Evolutionary conservation across 2,797 vertebrate genomes (phyloP), one percentile per base, ranked within the genome.

Genomic region (Chaetodon trifasciatus): DNA sequence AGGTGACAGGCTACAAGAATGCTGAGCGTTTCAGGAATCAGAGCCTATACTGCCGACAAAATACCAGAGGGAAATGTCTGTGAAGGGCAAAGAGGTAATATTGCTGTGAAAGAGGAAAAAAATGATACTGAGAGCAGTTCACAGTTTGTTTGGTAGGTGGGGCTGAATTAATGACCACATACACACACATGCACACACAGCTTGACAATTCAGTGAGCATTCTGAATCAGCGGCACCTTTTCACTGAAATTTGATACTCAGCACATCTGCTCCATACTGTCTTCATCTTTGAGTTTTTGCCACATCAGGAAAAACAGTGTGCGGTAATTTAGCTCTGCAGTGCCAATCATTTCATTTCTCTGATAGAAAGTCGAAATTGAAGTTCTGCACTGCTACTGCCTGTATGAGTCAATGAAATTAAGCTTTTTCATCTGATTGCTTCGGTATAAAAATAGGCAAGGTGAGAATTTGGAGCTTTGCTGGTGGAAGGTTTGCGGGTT

Each of bases 211-310:
- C 76, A 65, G 72, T 58, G 50, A 53, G 70, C 66, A 61, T 68
- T 85, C 73, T 85, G 78, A 82, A 76, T 82, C 75, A 79, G 88
- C 70, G 28, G 55, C 81, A 61, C 40, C 62, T 74, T 82, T 60
- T 63, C 60, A 11, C 28, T 71, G 64, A 89, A 89, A 86, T 67
- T 21, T 58, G 71, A 88, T 74, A 46, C 50, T 91, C 83, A 89
- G 89, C 81, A 91, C 67, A 83, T 86, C 39, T 77, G 77, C 78
- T 78, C 53, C 53, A 64, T 83, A 66, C n/a, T 42, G 75, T 76
- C 79, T 67, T 85, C 56, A 57, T 84, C 81, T 88, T 64, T 50
- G 28, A 47, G 17, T 70, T 86, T 89, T 61, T 85, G 86, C 83
- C 76, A 68, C 71, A 60, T 91, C 86, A 85, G 84, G 83, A 75